phyloP scores from a whole-genome alignment of 2,113 vertebrate species.

The Brachyhypopomus occidentalis region DNA sequence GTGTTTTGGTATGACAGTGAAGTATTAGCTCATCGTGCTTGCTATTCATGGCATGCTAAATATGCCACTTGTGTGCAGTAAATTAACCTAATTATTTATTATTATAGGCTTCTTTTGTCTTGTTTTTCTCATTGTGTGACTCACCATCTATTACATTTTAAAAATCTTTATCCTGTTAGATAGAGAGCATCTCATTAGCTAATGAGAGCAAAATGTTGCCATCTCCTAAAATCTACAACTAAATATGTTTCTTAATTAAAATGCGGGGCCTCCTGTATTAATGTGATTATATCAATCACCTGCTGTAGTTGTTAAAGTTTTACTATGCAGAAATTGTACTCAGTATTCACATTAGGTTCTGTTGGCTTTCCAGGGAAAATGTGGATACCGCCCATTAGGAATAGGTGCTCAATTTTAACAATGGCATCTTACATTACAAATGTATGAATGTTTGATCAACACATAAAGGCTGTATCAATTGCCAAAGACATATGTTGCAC shows the following conservation, averaged over 20 bases:
- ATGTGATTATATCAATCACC: slow-evolving; percentile 11
- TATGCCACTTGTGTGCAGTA: slow-evolving; percentile 42
- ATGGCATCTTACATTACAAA: too few species aligned
- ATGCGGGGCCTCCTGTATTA: slow-evolving; percentile 3
- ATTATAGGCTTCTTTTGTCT: slow-evolving; percentile 40
- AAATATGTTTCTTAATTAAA: slow-evolving; percentile 41
- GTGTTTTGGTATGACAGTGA: slow-evolving; percentile 34
- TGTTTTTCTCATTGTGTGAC: slow-evolving; percentile 8
- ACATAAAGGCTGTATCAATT: too few species aligned
- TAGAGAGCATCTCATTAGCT: slow-evolving; percentile 42
- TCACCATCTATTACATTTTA: slow-evolving; percentile 38
- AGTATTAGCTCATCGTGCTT: slow-evolving; percentile 40
- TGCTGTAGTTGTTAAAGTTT: neutral
- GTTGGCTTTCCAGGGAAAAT: neutral
- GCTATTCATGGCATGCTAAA: slow-evolving; percentile 36
- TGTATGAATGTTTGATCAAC: too few species aligned
- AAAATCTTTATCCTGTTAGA: slow-evolving; percentile 44
- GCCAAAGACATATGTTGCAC: too few species aligned
- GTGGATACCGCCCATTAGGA: too few species aligned
- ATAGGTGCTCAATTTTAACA: too few species aligned
- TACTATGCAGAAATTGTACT: neutral
- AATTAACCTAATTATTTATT: slow-evolving; percentile 51
- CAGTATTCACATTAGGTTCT: neutral
- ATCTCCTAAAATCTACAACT: slow-evolving; percentile 23
- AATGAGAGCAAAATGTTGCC: slow-evolving; percentile 29